A percentile compares a stretch with the other conserved stretches of the same genome.
Conservation (phyloP, 2,797 vertebrate species). For the Onychomys leucogaster region DNA sequence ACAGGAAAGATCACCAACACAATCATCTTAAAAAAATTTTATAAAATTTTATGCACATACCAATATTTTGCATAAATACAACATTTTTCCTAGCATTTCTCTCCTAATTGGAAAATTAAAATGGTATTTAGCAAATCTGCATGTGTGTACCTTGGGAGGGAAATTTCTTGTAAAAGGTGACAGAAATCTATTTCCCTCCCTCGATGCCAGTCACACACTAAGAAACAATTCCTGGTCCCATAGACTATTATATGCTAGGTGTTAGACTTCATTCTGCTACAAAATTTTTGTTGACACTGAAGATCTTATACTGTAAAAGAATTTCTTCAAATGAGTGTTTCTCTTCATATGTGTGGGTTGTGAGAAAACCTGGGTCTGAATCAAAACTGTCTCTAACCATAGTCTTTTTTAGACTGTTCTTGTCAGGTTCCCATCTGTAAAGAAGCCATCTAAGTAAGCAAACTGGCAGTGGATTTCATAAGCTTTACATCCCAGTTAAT, state of each 20-base stretch:
- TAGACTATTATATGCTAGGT: not conserved
- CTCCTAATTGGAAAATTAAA: not conserved
- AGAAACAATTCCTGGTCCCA: conserved; percentile 7
- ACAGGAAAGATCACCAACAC: not conserved
- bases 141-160: not conserved
- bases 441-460: not conserved
- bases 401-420: not conserved
- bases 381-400: not conserved
- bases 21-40: conserved; percentile 14
- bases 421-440: rapidly evolving
- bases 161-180: not conserved
- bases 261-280: not conserved
- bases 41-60: not conserved
- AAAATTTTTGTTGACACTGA: not conserved
- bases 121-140: not conserved
- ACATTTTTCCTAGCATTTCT: not conserved
- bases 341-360: not conserved
- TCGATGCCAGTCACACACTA: not conserved
- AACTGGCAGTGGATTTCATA: not conserved
- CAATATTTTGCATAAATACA: not conserved
- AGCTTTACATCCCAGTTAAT: not conserved
- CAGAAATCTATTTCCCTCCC: not conserved
- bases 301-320: not conserved
- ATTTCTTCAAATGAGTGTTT: not conserved
- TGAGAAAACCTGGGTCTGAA: not conserved